Conservation (phyloP, 1,140 invertebrate species). For the Brachionus asplanchnoidis region DNA sequence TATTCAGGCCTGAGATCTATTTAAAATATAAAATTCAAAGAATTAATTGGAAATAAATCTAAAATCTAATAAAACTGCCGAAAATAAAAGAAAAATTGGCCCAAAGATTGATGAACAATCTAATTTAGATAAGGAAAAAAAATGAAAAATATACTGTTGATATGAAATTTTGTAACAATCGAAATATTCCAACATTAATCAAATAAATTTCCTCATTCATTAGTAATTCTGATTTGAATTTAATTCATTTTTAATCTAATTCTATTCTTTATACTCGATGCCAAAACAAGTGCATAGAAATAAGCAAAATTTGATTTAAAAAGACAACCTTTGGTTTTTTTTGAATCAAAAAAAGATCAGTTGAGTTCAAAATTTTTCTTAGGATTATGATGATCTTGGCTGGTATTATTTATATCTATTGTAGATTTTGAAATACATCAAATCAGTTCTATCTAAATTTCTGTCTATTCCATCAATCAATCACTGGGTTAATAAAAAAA, state of each 20-base stretch:
- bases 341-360: not conserved
- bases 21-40: not conserved
- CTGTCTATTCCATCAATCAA: constrained; percentile 31
- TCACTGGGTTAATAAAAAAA: not conserved
- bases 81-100: not conserved
- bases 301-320: not conserved
- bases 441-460: not conserved
- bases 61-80: not conserved
- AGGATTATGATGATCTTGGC: not conserved
- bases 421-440: not conserved
- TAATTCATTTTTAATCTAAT: not conserved
- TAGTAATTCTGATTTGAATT: not conserved
- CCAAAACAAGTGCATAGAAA: not conserved
- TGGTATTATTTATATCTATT: constrained; percentile 21
- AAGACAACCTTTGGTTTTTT: not conserved
- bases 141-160: constrained; percentile 30
- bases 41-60: not conserved
- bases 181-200: not conserved
- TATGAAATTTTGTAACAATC: not conserved
- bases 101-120: not conserved
- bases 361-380: not conserved
- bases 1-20: not conserved
- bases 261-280: not conserved
- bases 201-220: not conserved
- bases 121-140: not conserved